Conservation (phyloP, 2,113 vertebrate species). For the Furnarius figulus region DNA sequence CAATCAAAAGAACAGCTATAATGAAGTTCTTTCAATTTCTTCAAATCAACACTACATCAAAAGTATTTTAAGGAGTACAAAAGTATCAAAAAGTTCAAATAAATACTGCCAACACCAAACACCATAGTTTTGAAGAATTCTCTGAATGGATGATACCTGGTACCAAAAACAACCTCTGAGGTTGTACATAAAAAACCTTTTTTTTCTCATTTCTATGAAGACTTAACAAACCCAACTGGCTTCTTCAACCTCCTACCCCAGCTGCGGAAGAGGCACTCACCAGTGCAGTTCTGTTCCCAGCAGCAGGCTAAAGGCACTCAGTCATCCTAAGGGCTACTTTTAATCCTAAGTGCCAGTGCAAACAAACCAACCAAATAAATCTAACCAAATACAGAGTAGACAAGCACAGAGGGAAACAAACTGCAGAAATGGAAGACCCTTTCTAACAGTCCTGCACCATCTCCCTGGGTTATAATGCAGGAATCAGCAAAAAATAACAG, state of each 20-base stretch:
- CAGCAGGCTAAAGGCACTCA: neutral
- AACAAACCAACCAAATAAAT: neutral
- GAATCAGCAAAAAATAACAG: neutral
- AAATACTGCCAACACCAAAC: neutral
- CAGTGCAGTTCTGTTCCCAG: neutral
- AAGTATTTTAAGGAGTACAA: neutral
- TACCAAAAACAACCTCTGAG: neutral
- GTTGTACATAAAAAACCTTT: rapidly evolving
- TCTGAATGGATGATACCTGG: neutral
- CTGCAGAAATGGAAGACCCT: neutral
- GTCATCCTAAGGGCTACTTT: neutral
- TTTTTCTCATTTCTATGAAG: neutral
- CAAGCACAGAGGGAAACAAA: neutral
- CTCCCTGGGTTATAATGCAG: neutral
- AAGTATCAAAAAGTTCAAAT: neutral
- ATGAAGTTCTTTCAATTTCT: neutral
- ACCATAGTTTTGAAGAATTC: neutral
- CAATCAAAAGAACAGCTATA: neutral
- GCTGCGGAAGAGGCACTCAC: neutral
- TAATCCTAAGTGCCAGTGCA: neutral
- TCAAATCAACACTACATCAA: neutral
- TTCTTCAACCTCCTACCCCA: neutral
- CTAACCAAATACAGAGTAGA: neutral
- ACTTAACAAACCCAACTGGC: neutral
- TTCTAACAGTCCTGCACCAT: neutral